Base-by-base conservation (phyloP, 2,113 vertebrate species). In the Grallaria varia region DNA sequence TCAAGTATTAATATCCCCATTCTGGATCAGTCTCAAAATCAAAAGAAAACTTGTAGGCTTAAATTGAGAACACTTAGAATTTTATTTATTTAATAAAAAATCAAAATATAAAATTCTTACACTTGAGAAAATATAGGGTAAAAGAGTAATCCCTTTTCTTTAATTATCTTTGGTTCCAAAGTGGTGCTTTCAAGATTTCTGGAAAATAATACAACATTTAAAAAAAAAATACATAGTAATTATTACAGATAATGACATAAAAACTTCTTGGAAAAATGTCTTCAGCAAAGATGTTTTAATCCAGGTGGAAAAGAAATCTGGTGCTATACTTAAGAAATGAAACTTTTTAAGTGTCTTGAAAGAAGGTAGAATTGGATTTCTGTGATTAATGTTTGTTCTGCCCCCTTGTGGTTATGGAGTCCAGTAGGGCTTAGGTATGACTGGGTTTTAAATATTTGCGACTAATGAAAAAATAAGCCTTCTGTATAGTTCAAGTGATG, bases 341-440 rank as follows among this genome's bases (percentile, higher is more conserved):
- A 89, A 27, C 16, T 82, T 82, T 53, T 35, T 10, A 91, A 31
- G 8, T 40, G 45, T 42, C 63, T 60, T 73, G 17, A 93, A 75
- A 72, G 33, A 62, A 95, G 77, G 39, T 23, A 82, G 45, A 62
- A 44, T 47, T 86, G 42, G 17, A 55, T 84, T 86, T 81, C 79
- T 67, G 59, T 93, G 75, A 93, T 95, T 94, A 91, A 87, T 76
- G 79, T 96, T 92, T 93, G 45, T 89, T 97, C 93, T 96, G 96
- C 95, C 94, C 94, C 91, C 96, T 97, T 93, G 95, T 96, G 96
- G 94, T 87, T 50, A 44, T 63, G 64, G 42, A 94, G 27, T 77
- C 84, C 87, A 33, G 47, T 44, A 91, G 82, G 92, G 67, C 9
- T 86, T 11, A 88, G 37, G 27, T 42, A 47, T n/a, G n/a, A 27